These are phyloP conservation scores for Myodes glareolus DNA, from an alignment of 2,113 vertebrate genomes.

Conservation along the genomic window DNA sequence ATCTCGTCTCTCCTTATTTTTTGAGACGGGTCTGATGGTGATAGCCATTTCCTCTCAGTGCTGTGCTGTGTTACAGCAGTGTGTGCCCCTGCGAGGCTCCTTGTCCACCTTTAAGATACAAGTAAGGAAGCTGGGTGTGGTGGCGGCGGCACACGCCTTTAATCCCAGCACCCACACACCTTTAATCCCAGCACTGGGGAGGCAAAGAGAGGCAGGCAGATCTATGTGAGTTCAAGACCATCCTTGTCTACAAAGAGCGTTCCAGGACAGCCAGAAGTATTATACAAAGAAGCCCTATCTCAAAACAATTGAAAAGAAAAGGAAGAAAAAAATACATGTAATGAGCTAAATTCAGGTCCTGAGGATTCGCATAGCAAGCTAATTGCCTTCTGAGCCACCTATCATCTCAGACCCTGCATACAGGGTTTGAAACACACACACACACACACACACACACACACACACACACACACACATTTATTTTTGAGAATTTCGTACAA, in stretches of 20 bases:
- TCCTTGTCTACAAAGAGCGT: not conserved
- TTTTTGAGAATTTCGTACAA: not conserved
- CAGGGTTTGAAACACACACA: not conserved
- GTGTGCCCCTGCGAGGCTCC: not conserved
- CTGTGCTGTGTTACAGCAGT: not conserved
- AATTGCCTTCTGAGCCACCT: not conserved
- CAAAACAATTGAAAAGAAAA: not conserved
- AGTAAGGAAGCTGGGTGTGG: not conserved
- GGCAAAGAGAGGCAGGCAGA: not conserved
- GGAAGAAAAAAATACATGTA: not conserved
- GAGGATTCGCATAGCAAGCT: not conserved
- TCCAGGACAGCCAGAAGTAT: not conserved
- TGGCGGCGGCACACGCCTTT: fast-evolving
- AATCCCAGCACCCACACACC: fast-evolving
- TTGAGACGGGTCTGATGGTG: not conserved
- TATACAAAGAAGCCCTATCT: not conserved
- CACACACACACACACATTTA: not conserved
- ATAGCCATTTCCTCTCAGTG: too few relatives aligned
- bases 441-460: too few relatives aligned
- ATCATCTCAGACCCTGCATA: too few relatives aligned
- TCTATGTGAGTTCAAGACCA: not conserved
- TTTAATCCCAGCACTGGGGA: not conserved
- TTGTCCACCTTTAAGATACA: not conserved
- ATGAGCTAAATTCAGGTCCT: not conserved
- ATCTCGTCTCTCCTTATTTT: not conserved